Evolutionary conservation across 37 sponge, comb jelly and placozoan species (phyloP), one percentile per base, ranked within the genome.

Genomic region (Chondrosia reniformis): DNA sequence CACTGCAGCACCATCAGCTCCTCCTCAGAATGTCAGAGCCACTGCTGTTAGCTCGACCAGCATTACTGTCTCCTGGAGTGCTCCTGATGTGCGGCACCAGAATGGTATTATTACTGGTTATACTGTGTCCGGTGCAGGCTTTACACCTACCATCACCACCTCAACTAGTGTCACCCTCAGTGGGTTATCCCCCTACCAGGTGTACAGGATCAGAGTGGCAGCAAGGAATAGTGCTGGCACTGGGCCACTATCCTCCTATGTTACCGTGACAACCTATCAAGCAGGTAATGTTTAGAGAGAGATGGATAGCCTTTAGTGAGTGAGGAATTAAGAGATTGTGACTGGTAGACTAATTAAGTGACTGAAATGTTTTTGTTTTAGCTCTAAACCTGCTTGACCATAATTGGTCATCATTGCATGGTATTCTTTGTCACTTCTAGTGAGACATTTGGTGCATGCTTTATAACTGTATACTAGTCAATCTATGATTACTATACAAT

Each of bases 121-220:
- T 44, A 69, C 3, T 39, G 42, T 69, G 15, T 5, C 31, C 19
- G 39, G 32, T n/a, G 10, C 31, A 3, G 72, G 72, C 2, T 31
- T 24, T 3, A 34, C 22, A 10, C 1, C 10, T 37, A 13, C 36
- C 15, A 21, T 33, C 19, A 2, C 72, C 38, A 4, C 41, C 41
- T 69, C 72, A 19, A 17, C 72, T 21, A 40, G 43, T 40, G n/a
- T 19, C 25, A 21, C 41, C 39, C 44, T 69, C 44, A 4, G 25
- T 39, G 43, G 72, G 4, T 44, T 69, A 13, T 13, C 43, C 42
- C 43, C 72, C 24, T 40, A 69, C 13, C 39, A 19, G 1, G 19
- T 17, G 42, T 69, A 69, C 72, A 69, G 72, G 41, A 24, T 36
- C 43, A 69, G 42, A 3, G 72, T 69, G 43, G 72, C 72, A 21